Evolutionary conservation across 2,888 invertebrate species (phyloP).

Genomic region (Amblyjoppa fuscipennis): DNA sequence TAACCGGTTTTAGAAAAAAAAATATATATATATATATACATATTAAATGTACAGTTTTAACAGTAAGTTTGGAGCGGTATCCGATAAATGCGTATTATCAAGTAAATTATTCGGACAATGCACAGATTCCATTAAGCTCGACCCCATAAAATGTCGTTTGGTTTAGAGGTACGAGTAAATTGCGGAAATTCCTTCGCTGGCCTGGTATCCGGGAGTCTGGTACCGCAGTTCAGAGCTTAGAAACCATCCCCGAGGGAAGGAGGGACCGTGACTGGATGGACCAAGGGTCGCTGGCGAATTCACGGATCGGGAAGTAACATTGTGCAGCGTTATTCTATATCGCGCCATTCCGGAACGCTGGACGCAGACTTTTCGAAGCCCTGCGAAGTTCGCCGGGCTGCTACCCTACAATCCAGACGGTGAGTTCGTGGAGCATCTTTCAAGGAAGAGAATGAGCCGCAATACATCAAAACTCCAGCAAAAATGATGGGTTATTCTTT

Average conservation of each 20-base stretch:
- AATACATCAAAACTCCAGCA: too few species aligned
- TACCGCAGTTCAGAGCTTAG: background rate
- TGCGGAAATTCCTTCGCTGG: conserved; percentile 30
- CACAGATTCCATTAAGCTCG: conserved; percentile 9
- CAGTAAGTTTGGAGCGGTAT: background rate
- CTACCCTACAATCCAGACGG: background rate
- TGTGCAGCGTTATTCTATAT: conserved; percentile 30
- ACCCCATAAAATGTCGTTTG: conserved; percentile 30
- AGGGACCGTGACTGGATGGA: background rate
- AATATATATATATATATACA: too few species aligned
- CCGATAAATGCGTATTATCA: background rate
- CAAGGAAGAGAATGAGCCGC: too few species aligned
- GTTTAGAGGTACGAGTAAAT: conserved; percentile 18
- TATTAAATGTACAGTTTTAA: too few species aligned
- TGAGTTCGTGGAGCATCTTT: too few species aligned
- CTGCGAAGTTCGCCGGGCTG: conserved; percentile 1
- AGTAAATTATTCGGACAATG: background rate
- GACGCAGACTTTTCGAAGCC: conserved; percentile 10
- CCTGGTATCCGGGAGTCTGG: background rate
- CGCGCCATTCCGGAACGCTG: conserved; percentile 31
- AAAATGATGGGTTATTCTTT: too few species aligned
- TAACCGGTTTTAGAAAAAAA: too few species aligned
- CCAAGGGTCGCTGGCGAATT: conserved; percentile 35
- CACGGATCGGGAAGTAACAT: conserved; percentile 44
- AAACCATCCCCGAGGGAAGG: conserved; percentile 29